phyloP scores from a whole-genome alignment of 2,888 invertebrate species.

The Ganaspis brasiliensis region DNA sequence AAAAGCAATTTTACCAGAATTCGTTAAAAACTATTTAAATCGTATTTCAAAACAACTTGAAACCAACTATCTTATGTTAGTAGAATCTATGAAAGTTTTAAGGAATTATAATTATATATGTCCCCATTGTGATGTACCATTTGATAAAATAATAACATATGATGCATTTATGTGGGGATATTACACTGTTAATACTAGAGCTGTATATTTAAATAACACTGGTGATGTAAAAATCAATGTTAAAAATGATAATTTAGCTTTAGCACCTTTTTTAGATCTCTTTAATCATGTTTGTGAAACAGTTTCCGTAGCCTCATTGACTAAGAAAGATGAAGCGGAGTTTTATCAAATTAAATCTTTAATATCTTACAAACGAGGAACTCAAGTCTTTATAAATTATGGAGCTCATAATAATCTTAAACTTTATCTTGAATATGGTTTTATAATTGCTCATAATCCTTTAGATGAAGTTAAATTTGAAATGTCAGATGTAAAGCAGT shows the following conservation, averaged over 20 bases:
- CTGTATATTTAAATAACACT: constrained; percentile 87
- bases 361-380: constrained; percentile 83
- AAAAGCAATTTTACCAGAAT: constrained; percentile 82
- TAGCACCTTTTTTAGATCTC: constrained; percentile 94
- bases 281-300: constrained; percentile 90
- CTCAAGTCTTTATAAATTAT: constrained; percentile 94
- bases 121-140: constrained; percentile 78
- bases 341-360: constrained; percentile 83
- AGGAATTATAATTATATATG: constrained; percentile 69
- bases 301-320: constrained; percentile 81
- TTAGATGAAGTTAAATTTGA: constrained; percentile 86
- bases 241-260: constrained; percentile 82
- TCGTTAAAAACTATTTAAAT: constrained; percentile 81
- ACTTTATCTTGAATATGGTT: constrained; percentile 94
- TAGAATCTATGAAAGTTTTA: constrained; percentile 61
- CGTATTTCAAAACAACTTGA: constrained; percentile 60
- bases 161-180: constrained; percentile 89
- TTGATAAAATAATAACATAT: constrained; percentile 82
- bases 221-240: constrained; percentile 70
- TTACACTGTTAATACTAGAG: constrained; percentile 92
- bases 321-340: constrained; percentile 72
- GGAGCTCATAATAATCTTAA: constrained; percentile 91
- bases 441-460: constrained; percentile 86
- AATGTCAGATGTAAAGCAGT: constrained; percentile 82
- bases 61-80: constrained; percentile 64